phyloP scores from a whole-genome alignment of 2,797 vertebrate species.

The Bradypodion ventrale region DNA sequence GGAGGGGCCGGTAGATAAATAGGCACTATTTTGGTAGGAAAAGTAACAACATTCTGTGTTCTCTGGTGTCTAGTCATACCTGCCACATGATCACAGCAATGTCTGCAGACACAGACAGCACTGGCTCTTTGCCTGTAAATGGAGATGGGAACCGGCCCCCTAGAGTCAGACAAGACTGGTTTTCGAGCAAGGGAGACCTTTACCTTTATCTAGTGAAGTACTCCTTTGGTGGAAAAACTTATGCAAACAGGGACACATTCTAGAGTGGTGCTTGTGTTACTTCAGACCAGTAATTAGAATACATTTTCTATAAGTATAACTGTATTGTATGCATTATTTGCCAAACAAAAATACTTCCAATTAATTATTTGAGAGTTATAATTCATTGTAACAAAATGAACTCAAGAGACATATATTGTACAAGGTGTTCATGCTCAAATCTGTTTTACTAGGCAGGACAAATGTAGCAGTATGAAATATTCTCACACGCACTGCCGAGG shows the following conservation, averaged over 20 bases:
- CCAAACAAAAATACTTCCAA: slow-evolving; percentile 1
- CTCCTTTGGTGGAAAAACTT: background rate
- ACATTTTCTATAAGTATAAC: background rate
- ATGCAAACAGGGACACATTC: background rate
- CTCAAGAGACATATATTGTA: background rate
- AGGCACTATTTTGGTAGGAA: no score
- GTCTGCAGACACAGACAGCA: no score
- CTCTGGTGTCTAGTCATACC: no score
- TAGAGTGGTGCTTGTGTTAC: background rate
- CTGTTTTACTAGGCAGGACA: background rate
- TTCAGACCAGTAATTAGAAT: background rate
- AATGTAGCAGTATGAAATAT: background rate
- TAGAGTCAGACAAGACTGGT: no score
- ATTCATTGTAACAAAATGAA: background rate
- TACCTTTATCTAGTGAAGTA: no score
- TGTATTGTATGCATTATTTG: background rate
- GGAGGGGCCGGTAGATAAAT: no score
- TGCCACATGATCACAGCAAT: no score
- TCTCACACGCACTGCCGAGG: background rate
- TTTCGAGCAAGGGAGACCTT: no score
- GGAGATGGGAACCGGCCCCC: no score
- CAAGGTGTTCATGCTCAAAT: background rate
- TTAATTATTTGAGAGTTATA: background rate
- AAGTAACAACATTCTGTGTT: no score
- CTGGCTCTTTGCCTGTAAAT: no score